A percentile compares a stretch with the other conserved stretches of the same genome.
Evolutionary conservation across 2,888 invertebrate genomes (phyloP).

Genomic region (Mythimna lalbum): DNA sequence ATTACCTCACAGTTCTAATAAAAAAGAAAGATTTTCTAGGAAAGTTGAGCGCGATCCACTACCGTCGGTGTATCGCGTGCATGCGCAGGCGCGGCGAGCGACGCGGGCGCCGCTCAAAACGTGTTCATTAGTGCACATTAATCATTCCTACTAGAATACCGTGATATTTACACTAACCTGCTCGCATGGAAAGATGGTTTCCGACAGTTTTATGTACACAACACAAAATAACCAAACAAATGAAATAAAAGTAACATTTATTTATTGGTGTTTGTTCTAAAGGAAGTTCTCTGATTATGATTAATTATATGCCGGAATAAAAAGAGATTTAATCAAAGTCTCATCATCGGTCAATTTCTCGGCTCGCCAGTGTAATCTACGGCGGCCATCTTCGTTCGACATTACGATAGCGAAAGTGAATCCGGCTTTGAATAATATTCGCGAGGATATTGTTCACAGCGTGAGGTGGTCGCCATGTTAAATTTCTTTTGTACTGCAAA

Average conservation of each 20-base stretch:
- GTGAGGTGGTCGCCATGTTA: slow-evolving; percentile 69
- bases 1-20: slow-evolving; percentile 41
- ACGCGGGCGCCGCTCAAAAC: slow-evolving; percentile 59
- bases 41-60: slow-evolving; percentile 51
- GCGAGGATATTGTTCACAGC: slow-evolving; percentile 88
- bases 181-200: slow-evolving; percentile 58
- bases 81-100: slow-evolving; percentile 32
- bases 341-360: slow-evolving; percentile 64
- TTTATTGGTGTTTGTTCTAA: slow-evolving; percentile 38
- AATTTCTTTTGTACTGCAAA: slow-evolving; percentile 52
- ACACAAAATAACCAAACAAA: slow-evolving; percentile 32
- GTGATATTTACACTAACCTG: slow-evolving; percentile 58
- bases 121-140: slow-evolving; percentile 72
- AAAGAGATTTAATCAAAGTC: slow-evolving; percentile 57
- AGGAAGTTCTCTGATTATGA: slow-evolving; percentile 31
- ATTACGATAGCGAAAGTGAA: slow-evolving; percentile 84
- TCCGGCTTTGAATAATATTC: slow-evolving; percentile 85
- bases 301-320: slow-evolving; percentile 41
- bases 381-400: slow-evolving; percentile 69
- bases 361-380: slow-evolving; percentile 70
- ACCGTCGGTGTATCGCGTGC: slow-evolving; percentile 40
- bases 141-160: slow-evolving; percentile 66
- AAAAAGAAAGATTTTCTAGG: slow-evolving; percentile 55
- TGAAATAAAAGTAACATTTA: slow-evolving; percentile 13
- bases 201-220: slow-evolving; percentile 49